Percentiles rank a stretch among this genome's conserved stretches.
These are phyloP conservation scores for Poecilia velifera DNA, from an alignment of 2,797 vertebrate genomes.

Conservation along the genomic window DNA sequence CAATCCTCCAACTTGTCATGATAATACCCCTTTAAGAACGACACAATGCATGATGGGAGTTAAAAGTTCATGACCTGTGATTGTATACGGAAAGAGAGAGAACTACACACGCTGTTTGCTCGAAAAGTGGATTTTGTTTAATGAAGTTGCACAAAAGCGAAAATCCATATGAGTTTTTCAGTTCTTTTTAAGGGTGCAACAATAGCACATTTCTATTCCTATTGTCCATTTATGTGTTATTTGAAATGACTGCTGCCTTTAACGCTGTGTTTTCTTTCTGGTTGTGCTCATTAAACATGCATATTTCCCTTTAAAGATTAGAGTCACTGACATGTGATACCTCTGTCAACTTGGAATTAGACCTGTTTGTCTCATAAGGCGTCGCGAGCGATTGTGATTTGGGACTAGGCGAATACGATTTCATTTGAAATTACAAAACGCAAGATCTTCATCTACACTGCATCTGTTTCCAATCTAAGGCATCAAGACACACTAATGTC, in stretches of 20 bases:
- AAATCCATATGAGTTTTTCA: too few species aligned
- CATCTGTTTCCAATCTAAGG: constrained; percentile 35
- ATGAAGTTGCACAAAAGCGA: too few species aligned
- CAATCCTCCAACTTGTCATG: not conserved
- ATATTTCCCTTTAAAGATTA: not conserved
- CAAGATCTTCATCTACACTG: not conserved
- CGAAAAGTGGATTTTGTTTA: too few species aligned
- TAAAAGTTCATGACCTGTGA: too few species aligned
- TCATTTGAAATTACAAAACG: not conserved
- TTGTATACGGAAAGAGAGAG: too few species aligned
- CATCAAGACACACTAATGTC: not conserved
- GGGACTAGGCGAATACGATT: not conserved
- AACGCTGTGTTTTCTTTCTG: not conserved
- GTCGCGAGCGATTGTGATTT: not conserved
- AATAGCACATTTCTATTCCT: not conserved
- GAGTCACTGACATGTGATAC: not conserved
- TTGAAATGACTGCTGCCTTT: not conserved
- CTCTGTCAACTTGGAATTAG: not conserved
- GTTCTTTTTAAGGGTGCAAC: too few species aligned
- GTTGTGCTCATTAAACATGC: not conserved
- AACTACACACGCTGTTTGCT: too few species aligned
- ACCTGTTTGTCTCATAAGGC: not conserved
- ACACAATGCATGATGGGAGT: too few species aligned
- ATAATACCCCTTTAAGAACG: too few species aligned
- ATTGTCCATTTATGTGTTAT: not conserved